Base-by-base conservation (phyloP, 2,113 vertebrate genomes). In the Menidia beryllina region DNA sequence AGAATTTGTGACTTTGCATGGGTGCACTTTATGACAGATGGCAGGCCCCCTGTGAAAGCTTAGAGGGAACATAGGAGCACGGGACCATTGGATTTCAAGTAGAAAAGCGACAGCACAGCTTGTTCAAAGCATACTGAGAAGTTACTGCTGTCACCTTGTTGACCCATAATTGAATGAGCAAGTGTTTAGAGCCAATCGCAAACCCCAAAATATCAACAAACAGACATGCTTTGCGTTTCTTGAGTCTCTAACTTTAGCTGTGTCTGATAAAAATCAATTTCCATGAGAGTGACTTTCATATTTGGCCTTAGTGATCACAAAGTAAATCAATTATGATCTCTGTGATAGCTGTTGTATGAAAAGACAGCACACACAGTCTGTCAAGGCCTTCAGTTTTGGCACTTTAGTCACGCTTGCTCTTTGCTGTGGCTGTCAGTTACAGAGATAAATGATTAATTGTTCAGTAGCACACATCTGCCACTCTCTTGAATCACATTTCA, bases 101-200 rank as follows among this genome's bases (percentile, higher is more conserved):
- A 57, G 65, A 83, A 82, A 79, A 75, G 72, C 27, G 63, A 89
- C 81, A 86, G 80, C 74, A 64, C 48, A 79, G 79, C 75, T 38
- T 84, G 72, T 79, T 81, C 72, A 68, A 81, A 77, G 66, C 54
- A 55, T 57, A 72, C 53, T 51, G 68, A 53, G 49, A 78, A 78
- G 84, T 77, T 59, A 54, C 66, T 60, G 76, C 76, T 83, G 86
- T 82, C 79, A 86, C 59, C 81, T 49, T 72, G 82, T 70, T 79
- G 74, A 77, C 80, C 59, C 71, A 83, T 78, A 75, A 89, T 84
- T 82, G 70, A 86, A 84, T 61, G 75, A 83, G 75, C 72, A 81
- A 86, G 84, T 88, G 86, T 84, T 86, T 87, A 80, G 72, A 80
- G 85, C 81, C 79, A 85, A 88, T 83, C 85, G 83, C 69, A 69